phyloP scores from a whole-genome alignment of 2,888 invertebrate species.

The Oeneis ivallda region DNA sequence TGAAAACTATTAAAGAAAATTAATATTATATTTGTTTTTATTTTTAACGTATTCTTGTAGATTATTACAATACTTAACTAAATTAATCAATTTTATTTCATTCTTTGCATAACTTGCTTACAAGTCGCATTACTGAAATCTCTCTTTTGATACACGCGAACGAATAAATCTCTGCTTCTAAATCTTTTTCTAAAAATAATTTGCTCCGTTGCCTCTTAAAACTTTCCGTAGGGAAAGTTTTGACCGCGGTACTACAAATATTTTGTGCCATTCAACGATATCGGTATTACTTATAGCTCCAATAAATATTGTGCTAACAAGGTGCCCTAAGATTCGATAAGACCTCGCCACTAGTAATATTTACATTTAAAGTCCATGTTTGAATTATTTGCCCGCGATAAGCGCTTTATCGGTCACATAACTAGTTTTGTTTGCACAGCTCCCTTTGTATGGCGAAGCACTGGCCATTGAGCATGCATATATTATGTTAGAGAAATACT shows the following conservation, averaged over 20 bases:
- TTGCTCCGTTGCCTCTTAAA: not conserved
- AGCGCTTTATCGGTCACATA: conserved; percentile 16
- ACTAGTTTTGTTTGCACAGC: conserved; percentile 10
- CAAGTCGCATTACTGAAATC: too few species aligned
- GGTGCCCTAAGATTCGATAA: conserved; percentile 16
- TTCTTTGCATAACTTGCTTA: too few species aligned
- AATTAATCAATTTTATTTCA: too few species aligned
- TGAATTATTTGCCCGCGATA: conserved; percentile 20
- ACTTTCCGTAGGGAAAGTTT: not conserved
- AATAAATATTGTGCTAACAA: conserved; percentile 10
- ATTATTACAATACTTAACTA: too few species aligned
- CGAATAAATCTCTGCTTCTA: too few species aligned
- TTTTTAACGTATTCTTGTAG: too few species aligned
- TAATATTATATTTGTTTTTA: too few species aligned
- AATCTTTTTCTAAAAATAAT: too few species aligned
- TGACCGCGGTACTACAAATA: not conserved
- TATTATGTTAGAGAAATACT: not conserved
- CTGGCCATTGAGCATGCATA: too few species aligned
- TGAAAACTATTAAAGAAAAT: too few species aligned
- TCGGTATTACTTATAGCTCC: not conserved
- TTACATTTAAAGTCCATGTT: conserved; percentile 25
- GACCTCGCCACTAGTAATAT: conserved; percentile 1
- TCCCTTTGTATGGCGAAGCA: not conserved
- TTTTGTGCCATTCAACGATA: not conserved
- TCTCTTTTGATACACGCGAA: too few species aligned